These are phyloP conservation scores for Calliphora vomitoria DNA, from an alignment of 2,888 invertebrate genomes.

Conservation along the genomic window DNA sequence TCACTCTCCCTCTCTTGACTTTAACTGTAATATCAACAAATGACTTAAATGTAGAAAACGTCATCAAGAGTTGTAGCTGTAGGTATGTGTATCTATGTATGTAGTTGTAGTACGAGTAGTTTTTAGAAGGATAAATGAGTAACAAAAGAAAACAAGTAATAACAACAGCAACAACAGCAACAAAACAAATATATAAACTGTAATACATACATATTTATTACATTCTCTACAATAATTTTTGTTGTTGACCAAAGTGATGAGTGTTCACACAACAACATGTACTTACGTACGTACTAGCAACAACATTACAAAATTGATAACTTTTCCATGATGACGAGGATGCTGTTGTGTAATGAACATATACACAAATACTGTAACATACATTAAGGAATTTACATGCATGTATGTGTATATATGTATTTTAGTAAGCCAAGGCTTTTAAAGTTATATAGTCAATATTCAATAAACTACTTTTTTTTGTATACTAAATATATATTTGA, in stretches of 20 bases:
- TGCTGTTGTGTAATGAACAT: constrained; percentile 3
- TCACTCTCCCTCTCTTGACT: not conserved
- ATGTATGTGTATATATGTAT: not conserved
- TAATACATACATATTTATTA: not conserved
- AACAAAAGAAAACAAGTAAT: constrained; percentile 30
- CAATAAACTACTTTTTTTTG: not conserved
- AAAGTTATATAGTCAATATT: constrained; percentile 12
- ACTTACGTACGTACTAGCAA: not conserved
- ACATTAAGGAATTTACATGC: not conserved
- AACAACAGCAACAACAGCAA: not conserved
- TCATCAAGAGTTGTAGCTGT: constrained; percentile 36
- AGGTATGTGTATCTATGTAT: not conserved
- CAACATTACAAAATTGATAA: constrained; percentile 15
- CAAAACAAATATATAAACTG: not conserved
- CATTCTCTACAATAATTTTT: not conserved
- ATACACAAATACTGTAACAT: not conserved
- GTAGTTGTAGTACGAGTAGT: constrained; percentile 15
- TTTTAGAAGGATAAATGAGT: constrained; percentile 34
- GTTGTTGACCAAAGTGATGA: constrained; percentile 28
- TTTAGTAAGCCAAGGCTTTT: constrained; percentile 29
- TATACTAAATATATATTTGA: not conserved
- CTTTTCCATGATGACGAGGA: constrained; percentile 19
- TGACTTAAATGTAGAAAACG: constrained; percentile 39
- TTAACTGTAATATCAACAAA: constrained; percentile 39
- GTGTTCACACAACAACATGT: constrained; percentile 12